phyloP scores from a whole-genome alignment of 1,140 invertebrate genomes.

The Calycopis cecrops region DNA sequence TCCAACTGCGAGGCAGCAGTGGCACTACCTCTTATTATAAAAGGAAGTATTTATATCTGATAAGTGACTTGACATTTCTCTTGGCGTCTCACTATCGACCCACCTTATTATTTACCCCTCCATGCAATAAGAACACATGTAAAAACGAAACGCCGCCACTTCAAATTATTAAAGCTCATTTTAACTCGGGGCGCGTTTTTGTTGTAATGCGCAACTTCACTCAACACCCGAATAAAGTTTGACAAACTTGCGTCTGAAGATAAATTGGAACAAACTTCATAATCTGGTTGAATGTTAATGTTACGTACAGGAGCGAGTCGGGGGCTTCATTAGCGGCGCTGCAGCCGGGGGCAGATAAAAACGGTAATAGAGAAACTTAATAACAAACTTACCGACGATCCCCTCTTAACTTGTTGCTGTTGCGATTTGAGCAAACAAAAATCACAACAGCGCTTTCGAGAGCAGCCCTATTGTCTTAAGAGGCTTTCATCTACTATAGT shows the following conservation, averaged over 20 bases:
- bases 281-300: not conserved
- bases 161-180: too few species aligned
- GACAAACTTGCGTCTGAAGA: conserved; percentile 2
- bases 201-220: not conserved
- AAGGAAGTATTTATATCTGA: not conserved
- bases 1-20: too few species aligned
- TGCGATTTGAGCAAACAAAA: not conserved
- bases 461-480: not conserved
- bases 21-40: too few species aligned
- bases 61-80: not conserved
- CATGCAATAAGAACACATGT: not conserved
- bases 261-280: conserved; percentile 4
- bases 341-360: not conserved
- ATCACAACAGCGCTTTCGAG: not conserved
- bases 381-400: not conserved
- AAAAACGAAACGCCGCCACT: not conserved
- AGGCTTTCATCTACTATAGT: too few species aligned
- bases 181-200: too few species aligned
- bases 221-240: conserved; percentile 1
- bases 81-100: not conserved
- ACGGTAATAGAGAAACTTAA: conserved; percentile 1
- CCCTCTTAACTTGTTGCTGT: conserved; percentile 1
- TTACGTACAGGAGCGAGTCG: too few species aligned
- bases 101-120: not conserved
- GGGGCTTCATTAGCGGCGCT: not conserved